Evolutionary conservation across 2,797 vertebrate genomes (phyloP).

Genomic region (Thamnophis elegans): DNA sequence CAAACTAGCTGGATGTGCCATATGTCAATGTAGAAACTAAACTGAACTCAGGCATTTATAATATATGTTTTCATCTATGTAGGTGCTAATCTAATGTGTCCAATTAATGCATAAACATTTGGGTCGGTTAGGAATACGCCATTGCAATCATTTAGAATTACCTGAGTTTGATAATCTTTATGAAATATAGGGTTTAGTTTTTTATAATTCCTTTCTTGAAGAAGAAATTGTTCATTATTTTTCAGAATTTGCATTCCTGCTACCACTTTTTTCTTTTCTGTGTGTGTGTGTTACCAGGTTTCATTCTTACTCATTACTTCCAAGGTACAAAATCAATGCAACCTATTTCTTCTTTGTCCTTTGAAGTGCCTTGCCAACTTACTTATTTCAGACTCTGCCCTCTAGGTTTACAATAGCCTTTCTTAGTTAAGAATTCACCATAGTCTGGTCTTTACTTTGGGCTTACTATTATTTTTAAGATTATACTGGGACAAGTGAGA

Average conservation of each 20-base stretch:
- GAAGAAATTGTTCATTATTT: neutral
- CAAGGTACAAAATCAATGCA: neutral
- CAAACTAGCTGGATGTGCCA: neutral
- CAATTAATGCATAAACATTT: neutral
- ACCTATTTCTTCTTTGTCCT: neutral
- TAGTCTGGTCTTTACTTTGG: neutral
- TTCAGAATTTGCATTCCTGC: neutral
- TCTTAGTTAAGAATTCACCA: neutral
- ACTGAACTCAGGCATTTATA: neutral
- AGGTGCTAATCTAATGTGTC: neutral
- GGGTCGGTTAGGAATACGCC: neutral
- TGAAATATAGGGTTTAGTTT: neutral
- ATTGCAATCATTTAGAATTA: neutral
- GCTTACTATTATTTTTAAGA: neutral
- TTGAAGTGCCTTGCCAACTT: neutral
- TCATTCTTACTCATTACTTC: neutral
- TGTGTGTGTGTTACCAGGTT: neutral
- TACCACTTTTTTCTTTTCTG: neutral
- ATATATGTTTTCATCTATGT: neutral
- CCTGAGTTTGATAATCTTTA: neutral
- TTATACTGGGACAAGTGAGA: neutral
- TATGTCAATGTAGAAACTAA: neutral
- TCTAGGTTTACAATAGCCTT: neutral
- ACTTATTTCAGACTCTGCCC: conserved; percentile 3
- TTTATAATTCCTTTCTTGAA: neutral